These are phyloP conservation scores for Sitta carolinensis DNA, from an alignment of 2,797 vertebrate species.

Conservation along the genomic window DNA sequence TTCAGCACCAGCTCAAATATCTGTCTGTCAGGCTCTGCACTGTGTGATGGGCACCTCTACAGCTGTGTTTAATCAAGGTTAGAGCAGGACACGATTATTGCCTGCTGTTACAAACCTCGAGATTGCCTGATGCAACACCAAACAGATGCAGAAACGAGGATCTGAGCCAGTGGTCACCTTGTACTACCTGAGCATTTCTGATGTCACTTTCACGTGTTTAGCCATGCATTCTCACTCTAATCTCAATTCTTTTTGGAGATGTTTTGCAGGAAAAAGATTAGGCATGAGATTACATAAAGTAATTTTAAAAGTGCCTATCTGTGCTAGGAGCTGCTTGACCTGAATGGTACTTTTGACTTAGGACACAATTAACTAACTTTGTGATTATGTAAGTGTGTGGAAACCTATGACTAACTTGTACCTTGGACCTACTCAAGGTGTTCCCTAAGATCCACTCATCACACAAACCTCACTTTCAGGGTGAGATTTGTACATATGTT, in stretches of 20 bases:
- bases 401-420: background rate
- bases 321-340: background rate
- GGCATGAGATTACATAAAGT: background rate
- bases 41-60: background rate
- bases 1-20: background rate
- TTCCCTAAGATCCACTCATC: background rate
- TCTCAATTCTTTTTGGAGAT: background rate
- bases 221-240: background rate
- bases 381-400: background rate
- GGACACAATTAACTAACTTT: background rate
- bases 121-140: background rate
- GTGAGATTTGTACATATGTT: background rate
- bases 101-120: background rate
- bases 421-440: slow-evolving; percentile 36
- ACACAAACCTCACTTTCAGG: slow-evolving; percentile 16
- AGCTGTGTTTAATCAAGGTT: background rate
- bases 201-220: background rate
- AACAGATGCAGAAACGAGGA: background rate
- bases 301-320: background rate
- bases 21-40: background rate
- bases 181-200: background rate
- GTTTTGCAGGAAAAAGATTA: background rate
- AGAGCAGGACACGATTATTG: background rate
- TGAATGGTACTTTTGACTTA: background rate
- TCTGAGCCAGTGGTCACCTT: background rate